Evolutionary conservation across 2,888 invertebrate species (phyloP).

Genomic region (Gasteruption jaculator): DNA sequence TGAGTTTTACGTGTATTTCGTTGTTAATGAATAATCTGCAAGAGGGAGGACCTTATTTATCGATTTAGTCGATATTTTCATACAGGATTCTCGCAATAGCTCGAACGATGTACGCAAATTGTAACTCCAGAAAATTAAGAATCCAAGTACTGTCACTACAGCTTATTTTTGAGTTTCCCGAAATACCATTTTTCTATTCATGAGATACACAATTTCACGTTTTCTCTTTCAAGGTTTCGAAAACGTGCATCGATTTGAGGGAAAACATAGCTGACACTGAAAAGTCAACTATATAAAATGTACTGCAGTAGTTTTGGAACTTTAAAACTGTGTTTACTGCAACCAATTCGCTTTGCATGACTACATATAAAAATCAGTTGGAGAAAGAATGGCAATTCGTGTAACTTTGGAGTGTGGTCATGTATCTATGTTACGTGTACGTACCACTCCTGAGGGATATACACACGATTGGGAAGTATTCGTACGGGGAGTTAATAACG

Average conservation of each 20-base stretch:
- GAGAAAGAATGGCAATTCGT: slow-evolving; percentile 62
- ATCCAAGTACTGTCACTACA: slow-evolving; percentile 23
- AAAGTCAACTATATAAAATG: slow-evolving; percentile 24
- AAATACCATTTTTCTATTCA: background rate
- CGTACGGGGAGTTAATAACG: slow-evolving; percentile 82
- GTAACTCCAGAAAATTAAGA: slow-evolving; percentile 21
- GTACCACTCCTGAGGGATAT: slow-evolving; percentile 83
- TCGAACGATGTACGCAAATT: slow-evolving; percentile 25
- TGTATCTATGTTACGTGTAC: slow-evolving; percentile 74
- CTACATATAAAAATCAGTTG: slow-evolving; percentile 18
- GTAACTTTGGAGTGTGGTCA: slow-evolving; percentile 92
- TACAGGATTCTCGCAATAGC: slow-evolving; percentile 28
- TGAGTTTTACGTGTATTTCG: slow-evolving; percentile 10
- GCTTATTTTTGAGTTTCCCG: slow-evolving; percentile 13
- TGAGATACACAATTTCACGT: slow-evolving; percentile 16
- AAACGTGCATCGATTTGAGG: slow-evolving; percentile 6
- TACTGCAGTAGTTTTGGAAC: slow-evolving; percentile 20
- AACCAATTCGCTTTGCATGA: slow-evolving; percentile 20
- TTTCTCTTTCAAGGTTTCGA: slow-evolving; percentile 18
- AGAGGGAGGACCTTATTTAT: slow-evolving; percentile 14
- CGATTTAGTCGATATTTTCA: slow-evolving; percentile 28
- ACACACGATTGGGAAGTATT: slow-evolving; percentile 98
- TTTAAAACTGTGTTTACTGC: slow-evolving; percentile 16
- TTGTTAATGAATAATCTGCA: slow-evolving; percentile 11
- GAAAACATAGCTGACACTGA: slow-evolving; percentile 15